Evolutionary conservation across 2,888 invertebrate species (phyloP).

Genomic region (Sepiola atlantica): DNA sequence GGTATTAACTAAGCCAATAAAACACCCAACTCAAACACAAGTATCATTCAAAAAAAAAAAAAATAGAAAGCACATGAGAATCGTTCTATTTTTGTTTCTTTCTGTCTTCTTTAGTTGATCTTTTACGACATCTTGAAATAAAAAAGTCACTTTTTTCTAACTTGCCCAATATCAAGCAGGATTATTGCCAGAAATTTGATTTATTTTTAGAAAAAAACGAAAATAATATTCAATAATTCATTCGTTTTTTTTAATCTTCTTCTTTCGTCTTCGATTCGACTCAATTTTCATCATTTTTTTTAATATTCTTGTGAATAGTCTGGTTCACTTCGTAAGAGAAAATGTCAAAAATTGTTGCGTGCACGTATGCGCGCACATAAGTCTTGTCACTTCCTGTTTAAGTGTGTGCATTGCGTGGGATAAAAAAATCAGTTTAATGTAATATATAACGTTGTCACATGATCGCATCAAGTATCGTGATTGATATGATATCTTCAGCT

Average conservation of each 20-base stretch:
- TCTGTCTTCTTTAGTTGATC: not conserved
- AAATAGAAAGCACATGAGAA: not conserved
- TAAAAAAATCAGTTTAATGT: too few species aligned
- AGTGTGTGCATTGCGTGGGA: too few species aligned
- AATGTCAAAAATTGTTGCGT: not conserved
- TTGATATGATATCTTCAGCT: too few species aligned
- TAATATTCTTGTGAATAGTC: not conserved
- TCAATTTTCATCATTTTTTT: not conserved
- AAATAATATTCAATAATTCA: not conserved
- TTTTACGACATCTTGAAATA: not conserved
- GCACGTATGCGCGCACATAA: not conserved
- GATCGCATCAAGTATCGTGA: too few species aligned
- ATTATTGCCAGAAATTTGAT: not conserved
- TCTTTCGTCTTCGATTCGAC: not conserved
- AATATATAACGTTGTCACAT: too few species aligned
- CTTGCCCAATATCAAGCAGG: not conserved
- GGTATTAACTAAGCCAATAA: too few species aligned
- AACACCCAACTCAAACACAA: too few species aligned
- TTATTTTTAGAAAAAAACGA: not conserved
- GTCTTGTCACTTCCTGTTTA: too few species aligned
- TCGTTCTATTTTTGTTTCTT: not conserved
- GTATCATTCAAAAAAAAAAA: too few species aligned
- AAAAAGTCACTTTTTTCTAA: not conserved
- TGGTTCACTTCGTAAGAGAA: not conserved
- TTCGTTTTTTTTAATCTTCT: not conserved